Base-by-base conservation (phyloP, 2,888 invertebrate genomes). In the Petrolisthes cinctipes region DNA sequence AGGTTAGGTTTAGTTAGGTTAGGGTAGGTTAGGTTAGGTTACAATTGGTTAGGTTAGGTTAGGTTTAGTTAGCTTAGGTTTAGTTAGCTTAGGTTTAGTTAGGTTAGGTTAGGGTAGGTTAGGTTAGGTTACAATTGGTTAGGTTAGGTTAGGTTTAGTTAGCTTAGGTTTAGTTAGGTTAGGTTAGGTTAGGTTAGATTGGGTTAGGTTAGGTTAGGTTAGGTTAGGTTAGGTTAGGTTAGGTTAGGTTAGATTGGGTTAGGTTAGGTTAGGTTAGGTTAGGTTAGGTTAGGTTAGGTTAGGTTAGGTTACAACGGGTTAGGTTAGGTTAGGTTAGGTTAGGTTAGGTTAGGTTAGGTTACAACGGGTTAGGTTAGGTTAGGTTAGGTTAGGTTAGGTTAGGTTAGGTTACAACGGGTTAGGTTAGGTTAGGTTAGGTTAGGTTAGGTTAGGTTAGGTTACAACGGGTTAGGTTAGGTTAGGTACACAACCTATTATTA, bases 261-360 rank as follows among this genome's bases (percentile, higher is more conserved):
- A 66, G 66, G 66, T 14, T 66, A 66, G 66, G 66, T 14, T 66
- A 66, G 66, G 66, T 66, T 66, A 66, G 66, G 66, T 66, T 66
- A 66, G 66, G 66, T 66, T 66, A 66, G 66, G 66, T 66, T 66
- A 66, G 66, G 66, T 66, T 66, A 66, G 66, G 66, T 66, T 66
- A 66, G 66, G 9, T 66, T 66, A 66, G 66, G 66, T 14, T 66
- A 66, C 9, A 14, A 7, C 14, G 14, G 66, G 66, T 14, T 66
- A 66, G 66, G 66, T 14, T 66, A 66, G 66, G 66, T 14, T 66
- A 66, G 66, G 66, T 14, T 66, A 66, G 66, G 66, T 14, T 66
- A 66, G 66, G 66, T 14, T 66, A 66, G 66, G 66, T 14, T 66
- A 66, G 66, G 66, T 14, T 66, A 66, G 66, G 66, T 14, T 66